phyloP scores from a whole-genome alignment of 2,888 invertebrate species.

The Strigamia maritima region DNA sequence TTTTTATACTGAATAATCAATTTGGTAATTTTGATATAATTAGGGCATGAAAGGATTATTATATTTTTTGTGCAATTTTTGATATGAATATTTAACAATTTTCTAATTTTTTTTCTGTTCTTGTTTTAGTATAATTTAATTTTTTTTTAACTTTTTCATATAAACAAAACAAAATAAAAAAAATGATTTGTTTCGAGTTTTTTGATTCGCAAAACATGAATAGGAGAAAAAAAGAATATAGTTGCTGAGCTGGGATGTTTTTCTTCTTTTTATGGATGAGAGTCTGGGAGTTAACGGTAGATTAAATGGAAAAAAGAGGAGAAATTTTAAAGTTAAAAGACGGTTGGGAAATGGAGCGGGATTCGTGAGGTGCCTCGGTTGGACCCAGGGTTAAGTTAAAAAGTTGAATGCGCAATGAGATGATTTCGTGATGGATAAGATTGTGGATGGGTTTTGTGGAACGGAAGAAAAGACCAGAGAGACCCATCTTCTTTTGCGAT shows the following conservation, averaged over 20 bases:
- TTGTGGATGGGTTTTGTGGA: constrained; percentile 4
- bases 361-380: neutral
- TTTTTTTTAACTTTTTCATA: too few relatives aligned
- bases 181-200: too few relatives aligned
- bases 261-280: constrained; percentile 4
- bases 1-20: neutral
- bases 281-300: neutral
- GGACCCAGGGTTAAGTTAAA: constrained; percentile 4
- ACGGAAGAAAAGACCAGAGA: neutral
- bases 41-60: too few relatives aligned
- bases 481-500: neutral
- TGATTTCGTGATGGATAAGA: neutral
- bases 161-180: too few relatives aligned
- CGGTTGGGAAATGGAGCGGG: neutral
- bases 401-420: constrained; percentile 4
- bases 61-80: too few relatives aligned
- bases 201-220: neutral
- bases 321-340: constrained; percentile 4
- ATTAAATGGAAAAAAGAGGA: neutral
- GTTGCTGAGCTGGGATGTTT: neutral
- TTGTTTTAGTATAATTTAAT: too few relatives aligned
- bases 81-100: too few relatives aligned
- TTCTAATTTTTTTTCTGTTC: too few relatives aligned
- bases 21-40: too few relatives aligned
- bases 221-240: neutral